phyloP scores from a whole-genome alignment of 2,797 vertebrate species.

The Potorous gilbertii region DNA sequence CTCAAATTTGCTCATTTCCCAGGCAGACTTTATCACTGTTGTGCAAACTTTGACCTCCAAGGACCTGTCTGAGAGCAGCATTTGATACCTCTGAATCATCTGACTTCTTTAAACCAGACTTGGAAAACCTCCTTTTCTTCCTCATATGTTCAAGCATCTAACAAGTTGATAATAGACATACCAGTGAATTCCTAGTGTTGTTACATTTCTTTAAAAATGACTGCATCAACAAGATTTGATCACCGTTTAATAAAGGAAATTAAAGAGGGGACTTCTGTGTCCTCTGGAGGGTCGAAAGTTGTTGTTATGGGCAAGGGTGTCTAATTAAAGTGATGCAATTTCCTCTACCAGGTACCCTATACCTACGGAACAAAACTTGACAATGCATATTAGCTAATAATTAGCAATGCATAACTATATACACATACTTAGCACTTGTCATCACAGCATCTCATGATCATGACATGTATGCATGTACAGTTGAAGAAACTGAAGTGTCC shows the following conservation, averaged over 20 bases:
- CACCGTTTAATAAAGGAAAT: conserved; percentile 23
- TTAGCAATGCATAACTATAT: not conserved
- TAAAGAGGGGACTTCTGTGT: not conserved
- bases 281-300: not conserved
- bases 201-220: not conserved
- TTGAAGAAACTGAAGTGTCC: conserved; percentile 28
- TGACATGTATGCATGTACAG: conserved; percentile 32
- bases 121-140: not conserved
- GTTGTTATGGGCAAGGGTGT: not conserved
- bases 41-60: conserved; percentile 2
- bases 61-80: conserved; percentile 6
- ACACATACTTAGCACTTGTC: conserved; percentile 42
- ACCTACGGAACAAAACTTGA: not conserved
- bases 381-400: conserved; percentile 13
- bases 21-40: conserved; percentile 27
- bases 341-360: conserved; percentile 18
- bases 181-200: not conserved
- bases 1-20: conserved; percentile 57
- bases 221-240: not conserved
- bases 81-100: not conserved
- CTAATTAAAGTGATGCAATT: conserved; percentile 30
- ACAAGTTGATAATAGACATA: not conserved
- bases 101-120: not conserved
- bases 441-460: conserved; percentile 39
- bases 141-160: not conserved